Evolutionary conservation across 2,888 invertebrate species (phyloP).

Genomic region (Tachina grossa): DNA sequence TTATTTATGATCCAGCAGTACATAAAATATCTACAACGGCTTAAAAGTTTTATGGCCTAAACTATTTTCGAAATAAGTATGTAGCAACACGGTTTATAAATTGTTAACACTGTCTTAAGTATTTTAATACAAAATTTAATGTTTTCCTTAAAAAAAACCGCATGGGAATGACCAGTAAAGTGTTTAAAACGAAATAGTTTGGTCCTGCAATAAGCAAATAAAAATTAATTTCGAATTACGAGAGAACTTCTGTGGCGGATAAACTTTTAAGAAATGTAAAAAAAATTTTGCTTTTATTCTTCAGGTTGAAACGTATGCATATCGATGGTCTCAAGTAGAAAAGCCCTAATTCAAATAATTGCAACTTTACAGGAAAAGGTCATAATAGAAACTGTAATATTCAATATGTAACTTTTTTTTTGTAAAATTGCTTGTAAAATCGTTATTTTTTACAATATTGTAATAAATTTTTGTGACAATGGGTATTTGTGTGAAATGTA

Average conservation of each 20-base stretch:
- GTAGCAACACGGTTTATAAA: conserved; percentile 30
- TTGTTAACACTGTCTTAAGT: conserved; percentile 24
- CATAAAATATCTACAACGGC: background rate
- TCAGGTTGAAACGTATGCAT: no score
- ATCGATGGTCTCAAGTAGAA: no score
- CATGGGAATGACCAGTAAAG: background rate
- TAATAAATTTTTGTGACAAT: no score
- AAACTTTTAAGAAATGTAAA: no score
- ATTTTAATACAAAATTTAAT: conserved; percentile 19
- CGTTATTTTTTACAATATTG: no score
- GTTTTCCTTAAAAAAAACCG: conserved; percentile 1
- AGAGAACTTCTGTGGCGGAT: background rate
- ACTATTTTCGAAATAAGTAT: conserved; percentile 43
- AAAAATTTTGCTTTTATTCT: no score
- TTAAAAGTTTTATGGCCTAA: conserved; percentile 38
- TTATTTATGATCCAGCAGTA: conserved; percentile 44
- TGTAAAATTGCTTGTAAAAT: no score
- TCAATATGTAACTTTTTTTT: no score
- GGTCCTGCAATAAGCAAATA: background rate
- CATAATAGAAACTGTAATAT: no score
- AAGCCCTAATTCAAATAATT: no score
- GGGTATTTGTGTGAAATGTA: no score
- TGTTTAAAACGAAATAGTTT: background rate
- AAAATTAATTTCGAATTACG: background rate
- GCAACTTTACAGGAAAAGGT: no score